A percentile compares a stretch with the other conserved stretches of the same genome.
These are phyloP conservation scores for Cryptus armator DNA, from an alignment of 2,888 invertebrate genomes.

Conservation along the genomic window DNA sequence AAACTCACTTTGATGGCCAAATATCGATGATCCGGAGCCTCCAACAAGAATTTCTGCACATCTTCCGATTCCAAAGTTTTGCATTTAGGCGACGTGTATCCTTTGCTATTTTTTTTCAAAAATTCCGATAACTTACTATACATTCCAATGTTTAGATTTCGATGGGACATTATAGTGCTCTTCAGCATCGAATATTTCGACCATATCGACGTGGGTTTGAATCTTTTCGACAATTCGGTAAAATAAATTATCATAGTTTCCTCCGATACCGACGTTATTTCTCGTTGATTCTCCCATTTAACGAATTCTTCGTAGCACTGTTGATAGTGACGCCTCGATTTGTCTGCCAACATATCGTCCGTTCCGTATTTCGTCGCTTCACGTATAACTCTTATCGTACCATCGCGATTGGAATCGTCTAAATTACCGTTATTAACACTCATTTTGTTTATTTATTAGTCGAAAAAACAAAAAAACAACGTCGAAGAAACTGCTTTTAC, in stretches of 20 bases:
- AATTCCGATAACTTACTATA: neutral
- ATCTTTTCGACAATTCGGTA: neutral
- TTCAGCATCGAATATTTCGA: neutral
- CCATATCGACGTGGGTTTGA: neutral
- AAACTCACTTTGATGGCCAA: neutral
- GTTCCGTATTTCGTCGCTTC: neutral
- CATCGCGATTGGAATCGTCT: neutral
- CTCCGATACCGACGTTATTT: neutral
- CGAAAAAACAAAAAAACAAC: neutral
- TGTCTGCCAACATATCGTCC: neutral
- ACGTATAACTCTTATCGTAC: neutral
- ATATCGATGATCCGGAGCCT: neutral
- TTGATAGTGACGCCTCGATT: neutral
- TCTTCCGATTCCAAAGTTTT: neutral
- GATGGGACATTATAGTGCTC: neutral
- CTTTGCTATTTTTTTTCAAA: neutral
- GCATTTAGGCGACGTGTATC: neutral
- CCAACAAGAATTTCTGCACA: neutral
- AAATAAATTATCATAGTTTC: neutral
- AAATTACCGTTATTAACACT: neutral
- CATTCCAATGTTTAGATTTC: neutral
- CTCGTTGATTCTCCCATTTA: neutral
- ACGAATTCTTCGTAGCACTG: neutral
- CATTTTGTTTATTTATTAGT: neutral
- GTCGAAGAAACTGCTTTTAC: neutral